These are phyloP conservation scores for Aplochiton taeniatus DNA, from an alignment of 2,797 vertebrate species.

Conservation along the genomic window DNA sequence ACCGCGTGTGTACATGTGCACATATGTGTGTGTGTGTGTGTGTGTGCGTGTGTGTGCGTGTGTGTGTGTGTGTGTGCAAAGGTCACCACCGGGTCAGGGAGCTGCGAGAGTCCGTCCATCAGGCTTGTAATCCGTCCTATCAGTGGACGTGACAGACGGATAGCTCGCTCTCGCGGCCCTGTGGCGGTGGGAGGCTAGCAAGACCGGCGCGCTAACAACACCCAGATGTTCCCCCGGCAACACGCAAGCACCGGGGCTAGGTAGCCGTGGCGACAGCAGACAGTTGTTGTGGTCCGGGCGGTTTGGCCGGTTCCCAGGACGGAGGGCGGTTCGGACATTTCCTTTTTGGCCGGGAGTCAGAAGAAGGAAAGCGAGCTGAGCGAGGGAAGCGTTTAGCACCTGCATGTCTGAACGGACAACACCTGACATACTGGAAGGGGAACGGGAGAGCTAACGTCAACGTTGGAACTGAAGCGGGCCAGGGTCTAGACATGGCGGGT, in stretches of 20 bases:
- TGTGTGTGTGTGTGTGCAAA: conserved; percentile 1
- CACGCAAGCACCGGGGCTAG: conserved; percentile 55
- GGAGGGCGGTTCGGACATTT: conserved; percentile 57
- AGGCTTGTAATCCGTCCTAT: conserved; percentile 16
- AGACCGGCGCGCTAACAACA: conserved; percentile 63
- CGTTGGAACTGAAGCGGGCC: conserved; percentile 5
- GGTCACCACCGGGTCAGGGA: neutral
- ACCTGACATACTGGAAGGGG: neutral
- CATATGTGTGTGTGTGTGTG: conserved; percentile 8
- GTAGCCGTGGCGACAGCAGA: conserved; percentile 69
- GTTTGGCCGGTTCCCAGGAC: conserved; percentile 60
- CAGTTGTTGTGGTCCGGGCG: conserved; percentile 68
- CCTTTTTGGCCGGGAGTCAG: conserved; percentile 54
- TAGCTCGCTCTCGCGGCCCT: neutral
- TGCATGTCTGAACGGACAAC: conserved; percentile 36
- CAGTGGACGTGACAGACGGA: neutral
- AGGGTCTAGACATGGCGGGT: conserved; percentile 28
- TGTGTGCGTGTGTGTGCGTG: neutral
- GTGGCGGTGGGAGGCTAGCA: conserved; percentile 40
- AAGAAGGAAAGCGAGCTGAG: conserved; percentile 15
- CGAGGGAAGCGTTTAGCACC: conserved; percentile 2
- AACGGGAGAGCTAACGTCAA: conserved; percentile 17
- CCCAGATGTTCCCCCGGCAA: conserved; percentile 64
- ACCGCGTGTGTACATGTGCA: conserved; percentile 6
- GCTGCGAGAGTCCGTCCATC: neutral